Percentiles rank a stretch among this genome's conserved stretches.
Conservation (phyloP, 2,888 invertebrate species). For the Malacosoma neustria region DNA sequence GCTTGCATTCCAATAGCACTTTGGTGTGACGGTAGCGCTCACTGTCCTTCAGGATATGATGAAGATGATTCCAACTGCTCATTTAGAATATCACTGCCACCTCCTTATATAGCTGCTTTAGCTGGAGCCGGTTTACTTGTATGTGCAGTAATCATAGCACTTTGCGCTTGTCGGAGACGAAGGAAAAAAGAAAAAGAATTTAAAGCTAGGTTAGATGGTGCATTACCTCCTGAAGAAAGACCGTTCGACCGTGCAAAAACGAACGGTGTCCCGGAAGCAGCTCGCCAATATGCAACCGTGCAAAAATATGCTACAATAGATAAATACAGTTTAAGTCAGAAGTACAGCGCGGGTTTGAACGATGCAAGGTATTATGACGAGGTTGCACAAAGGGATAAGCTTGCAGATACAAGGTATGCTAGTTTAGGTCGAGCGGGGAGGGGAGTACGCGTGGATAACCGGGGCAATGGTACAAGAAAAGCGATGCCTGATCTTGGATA, state of each 20-base stretch:
- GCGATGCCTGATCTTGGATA: slow-evolving; percentile 67
- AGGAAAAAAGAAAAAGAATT: slow-evolving; percentile 76
- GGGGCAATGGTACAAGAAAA: slow-evolving; percentile 57
- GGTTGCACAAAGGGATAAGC: slow-evolving; percentile 68
- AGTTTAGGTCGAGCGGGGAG: slow-evolving; percentile 62
- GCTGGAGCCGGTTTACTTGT: slow-evolving; percentile 78
- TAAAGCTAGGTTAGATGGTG: slow-evolving; percentile 76
- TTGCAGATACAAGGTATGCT: slow-evolving; percentile 66
- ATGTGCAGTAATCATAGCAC: slow-evolving; percentile 70
- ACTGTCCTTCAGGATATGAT: slow-evolving; percentile 88
- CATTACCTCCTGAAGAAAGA: slow-evolving; percentile 72
- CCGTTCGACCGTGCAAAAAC: slow-evolving; percentile 76
- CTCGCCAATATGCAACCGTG: slow-evolving; percentile 63
- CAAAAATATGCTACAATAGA: slow-evolving; percentile 72
- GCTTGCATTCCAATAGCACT: slow-evolving; percentile 85
- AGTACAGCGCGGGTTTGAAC: slow-evolving; percentile 68
- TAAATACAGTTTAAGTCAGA: slow-evolving; percentile 70
- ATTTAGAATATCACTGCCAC: slow-evolving; percentile 79
- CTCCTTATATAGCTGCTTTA: slow-evolving; percentile 78
- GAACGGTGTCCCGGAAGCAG: slow-evolving; percentile 56
- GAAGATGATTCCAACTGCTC: slow-evolving; percentile 86
- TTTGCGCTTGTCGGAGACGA: slow-evolving; percentile 77
- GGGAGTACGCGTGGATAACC: slow-evolving; percentile 50
- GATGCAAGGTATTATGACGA: slow-evolving; percentile 70
- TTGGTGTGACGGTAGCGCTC: slow-evolving; percentile 87